Evolutionary conservation across 2,797 vertebrate species (phyloP), one percentile per base, ranked within the genome.

Genomic region (Phaenicophaeus curvirostris): DNA sequence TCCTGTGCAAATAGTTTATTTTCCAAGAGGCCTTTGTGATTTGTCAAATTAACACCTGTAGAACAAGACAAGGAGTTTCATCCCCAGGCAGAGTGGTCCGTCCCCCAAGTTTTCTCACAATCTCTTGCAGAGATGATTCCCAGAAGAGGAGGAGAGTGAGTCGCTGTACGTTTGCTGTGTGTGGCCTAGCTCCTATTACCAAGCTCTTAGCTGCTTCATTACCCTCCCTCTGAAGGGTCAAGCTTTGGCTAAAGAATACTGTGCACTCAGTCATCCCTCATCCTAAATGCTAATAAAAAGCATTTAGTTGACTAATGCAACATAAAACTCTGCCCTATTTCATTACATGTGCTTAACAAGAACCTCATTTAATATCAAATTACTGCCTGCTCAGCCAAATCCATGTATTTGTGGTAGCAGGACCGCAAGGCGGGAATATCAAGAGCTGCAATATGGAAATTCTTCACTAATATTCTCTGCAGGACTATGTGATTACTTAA

Each of bases 401-500:
- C 67, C 96, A 97, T 97, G 96, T 97, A 97, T 98, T 97, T 98
- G 97, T 96, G 98, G 98, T 97, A 97, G 97, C 94, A 77, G 96
- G 96, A 90, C 97, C 95, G 97, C 96, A 94, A 98, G 98, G 97
- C 95, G 98, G 98, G 98, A 98, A 97, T 98, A 99, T 99, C 98
- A 86, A 96, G 97, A 98, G 97, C 97, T 97, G 95, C 98, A 98
- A 98, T 98, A 98, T 98, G 98, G 98, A 99, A 98, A 99, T 98
- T 98, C 98, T 98, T 98, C 91, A 96, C 97, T 98, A 98, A 98
- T 98, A 97, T 97, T 97, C 97, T 96, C 98, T 96, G 97, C 97
- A 96, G 98, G 97, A 97, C 97, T 98, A 96, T 96, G 94, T 73
- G 95, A 98, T 99, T 98, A 98, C 98, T 98, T 98, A 98, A 98